Evolutionary conservation across 1,140 invertebrate species (phyloP).

Genomic region (Anastrepha ludens): DNA sequence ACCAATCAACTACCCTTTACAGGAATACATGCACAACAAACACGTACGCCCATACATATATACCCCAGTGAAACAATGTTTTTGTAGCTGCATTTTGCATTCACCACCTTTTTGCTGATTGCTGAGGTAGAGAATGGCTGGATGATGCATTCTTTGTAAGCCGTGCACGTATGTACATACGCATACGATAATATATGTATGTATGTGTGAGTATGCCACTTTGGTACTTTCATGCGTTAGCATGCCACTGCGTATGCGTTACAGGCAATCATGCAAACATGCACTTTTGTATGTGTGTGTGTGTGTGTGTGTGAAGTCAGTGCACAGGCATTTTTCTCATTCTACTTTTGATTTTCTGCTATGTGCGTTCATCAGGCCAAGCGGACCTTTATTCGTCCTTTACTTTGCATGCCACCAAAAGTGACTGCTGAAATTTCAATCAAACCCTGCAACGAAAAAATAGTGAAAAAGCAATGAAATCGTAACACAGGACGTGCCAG

Average conservation of each 20-base stretch:
- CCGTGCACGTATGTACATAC: background rate
- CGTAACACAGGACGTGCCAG: background rate
- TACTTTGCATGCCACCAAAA: slow-evolving; percentile 1
- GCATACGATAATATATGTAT: background rate
- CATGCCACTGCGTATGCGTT: slow-evolving; percentile 50
- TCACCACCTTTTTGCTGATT: background rate
- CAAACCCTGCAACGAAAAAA: slow-evolving; percentile 17
- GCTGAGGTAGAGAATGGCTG: background rate
- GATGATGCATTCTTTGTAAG: background rate
- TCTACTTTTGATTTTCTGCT: background rate
- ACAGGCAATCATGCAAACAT: background rate
- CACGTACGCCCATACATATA: background rate
- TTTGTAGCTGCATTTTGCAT: slow-evolving; percentile 18
- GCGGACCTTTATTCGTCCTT: background rate
- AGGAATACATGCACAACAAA: background rate
- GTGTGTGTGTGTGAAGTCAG: background rate
- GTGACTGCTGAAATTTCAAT: slow-evolving; percentile 54
- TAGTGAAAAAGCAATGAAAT: slow-evolving; percentile 26
- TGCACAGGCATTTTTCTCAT: background rate
- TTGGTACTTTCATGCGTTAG: slow-evolving; percentile 25
- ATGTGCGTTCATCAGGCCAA: background rate
- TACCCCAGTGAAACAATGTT: background rate
- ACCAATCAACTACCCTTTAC: slow-evolving; percentile 55
- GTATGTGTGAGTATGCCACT: background rate
- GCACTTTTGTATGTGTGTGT: background rate